phyloP scores from a whole-genome alignment of 2,797 vertebrate species.

The Sandelia bainsii region DNA sequence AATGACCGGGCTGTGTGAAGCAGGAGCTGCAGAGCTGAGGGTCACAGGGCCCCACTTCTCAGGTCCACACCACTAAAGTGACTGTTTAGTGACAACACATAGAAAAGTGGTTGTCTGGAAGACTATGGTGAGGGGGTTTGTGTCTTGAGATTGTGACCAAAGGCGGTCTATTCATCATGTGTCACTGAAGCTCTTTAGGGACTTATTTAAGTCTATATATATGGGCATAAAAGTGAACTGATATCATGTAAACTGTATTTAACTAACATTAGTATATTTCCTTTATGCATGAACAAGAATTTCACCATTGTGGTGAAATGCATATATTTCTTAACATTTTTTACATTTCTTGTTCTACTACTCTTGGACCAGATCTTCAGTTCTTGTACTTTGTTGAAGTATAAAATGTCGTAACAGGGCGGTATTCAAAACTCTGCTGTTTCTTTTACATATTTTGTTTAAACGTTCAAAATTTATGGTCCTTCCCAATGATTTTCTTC shows the following conservation, averaged over 20 bases:
- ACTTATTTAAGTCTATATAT: too few relatives aligned
- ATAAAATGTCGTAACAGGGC: conserved; percentile 32
- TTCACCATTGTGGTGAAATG: neutral
- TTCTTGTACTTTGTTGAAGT: neutral
- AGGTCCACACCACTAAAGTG: conserved; percentile 72
- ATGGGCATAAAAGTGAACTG: conserved; percentile 47
- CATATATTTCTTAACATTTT: neutral
- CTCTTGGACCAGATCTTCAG: conserved; percentile 7
- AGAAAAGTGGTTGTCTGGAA: conserved; percentile 66
- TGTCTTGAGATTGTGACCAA: conserved; percentile 67
- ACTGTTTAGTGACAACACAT: conserved; percentile 82
- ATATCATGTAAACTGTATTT: conserved; percentile 38
- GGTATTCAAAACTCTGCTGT: conserved; percentile 24
- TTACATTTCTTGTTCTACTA: neutral
- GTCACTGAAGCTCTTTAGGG: conserved; percentile 66
- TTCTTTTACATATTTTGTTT: conserved; percentile 33
- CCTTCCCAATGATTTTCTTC: conserved; percentile 32
- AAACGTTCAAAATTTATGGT: conserved; percentile 45
- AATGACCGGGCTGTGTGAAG: conserved; percentile 78
- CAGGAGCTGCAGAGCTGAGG: conserved; percentile 65
- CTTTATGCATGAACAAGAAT: neutral
- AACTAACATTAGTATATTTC: conserved; percentile 22
- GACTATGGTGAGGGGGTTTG: conserved; percentile 42
- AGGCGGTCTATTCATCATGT: conserved; percentile 78
- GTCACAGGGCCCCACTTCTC: conserved; percentile 75